phyloP scores from a whole-genome alignment of 2,113 vertebrate species.

The Panthera tigris region DNA sequence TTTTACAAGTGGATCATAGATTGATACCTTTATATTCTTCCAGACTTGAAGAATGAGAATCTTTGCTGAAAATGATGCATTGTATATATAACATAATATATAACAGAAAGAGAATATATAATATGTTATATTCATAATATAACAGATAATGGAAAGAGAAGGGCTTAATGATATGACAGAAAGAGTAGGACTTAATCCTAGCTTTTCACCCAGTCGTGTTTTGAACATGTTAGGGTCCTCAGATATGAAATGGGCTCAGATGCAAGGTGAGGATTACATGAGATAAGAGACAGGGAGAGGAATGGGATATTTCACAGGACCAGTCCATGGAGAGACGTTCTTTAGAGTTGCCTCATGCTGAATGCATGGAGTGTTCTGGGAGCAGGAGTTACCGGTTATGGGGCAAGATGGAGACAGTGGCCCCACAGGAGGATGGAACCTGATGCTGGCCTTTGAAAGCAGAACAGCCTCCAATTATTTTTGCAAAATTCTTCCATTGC shows the following conservation, averaged over 20 bases:
- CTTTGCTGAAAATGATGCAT: neutral
- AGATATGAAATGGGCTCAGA: neutral
- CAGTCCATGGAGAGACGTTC: neutral
- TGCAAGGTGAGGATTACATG: neutral
- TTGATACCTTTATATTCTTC: neutral
- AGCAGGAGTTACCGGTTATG: neutral
- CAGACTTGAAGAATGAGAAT: neutral
- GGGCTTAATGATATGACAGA: neutral
- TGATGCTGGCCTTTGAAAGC: neutral
- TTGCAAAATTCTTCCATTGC: neutral
- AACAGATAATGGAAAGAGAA: no score
- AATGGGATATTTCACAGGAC: neutral
- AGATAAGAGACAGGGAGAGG: neutral
- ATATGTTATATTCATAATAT: no score
- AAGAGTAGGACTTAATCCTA: neutral
- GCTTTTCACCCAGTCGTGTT: neutral
- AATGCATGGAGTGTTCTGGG: neutral
- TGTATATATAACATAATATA: neutral
- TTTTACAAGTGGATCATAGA: conserved; percentile 17
- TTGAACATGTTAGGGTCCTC: neutral
- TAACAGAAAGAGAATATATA: no score
- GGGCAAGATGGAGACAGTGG: neutral
- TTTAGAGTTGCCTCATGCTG: neutral
- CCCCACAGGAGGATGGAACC: neutral
- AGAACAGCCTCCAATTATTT: neutral